Percentiles rank a stretch among this genome's conserved stretches.
phyloP scores from a whole-genome alignment of 2,797 vertebrate genomes.

The Momotus momota region DNA sequence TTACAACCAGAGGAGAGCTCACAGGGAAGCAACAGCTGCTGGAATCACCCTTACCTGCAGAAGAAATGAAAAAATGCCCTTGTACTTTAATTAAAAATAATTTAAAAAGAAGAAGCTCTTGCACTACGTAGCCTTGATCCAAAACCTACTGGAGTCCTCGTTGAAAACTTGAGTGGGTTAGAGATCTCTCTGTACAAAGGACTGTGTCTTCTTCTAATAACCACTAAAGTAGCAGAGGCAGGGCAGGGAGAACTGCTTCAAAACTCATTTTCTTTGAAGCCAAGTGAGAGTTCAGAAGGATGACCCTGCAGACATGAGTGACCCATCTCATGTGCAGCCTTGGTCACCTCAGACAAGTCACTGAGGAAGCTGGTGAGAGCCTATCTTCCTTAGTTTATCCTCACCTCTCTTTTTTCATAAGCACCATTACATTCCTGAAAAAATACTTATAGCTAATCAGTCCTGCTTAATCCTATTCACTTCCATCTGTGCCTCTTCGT shows the following conservation, averaged over 20 bases:
- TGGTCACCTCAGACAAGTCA: background rate
- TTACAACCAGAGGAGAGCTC: background rate
- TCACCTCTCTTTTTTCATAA: background rate
- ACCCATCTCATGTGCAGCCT: background rate
- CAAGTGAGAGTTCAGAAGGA: background rate
- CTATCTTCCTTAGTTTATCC: background rate
- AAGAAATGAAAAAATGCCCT: background rate
- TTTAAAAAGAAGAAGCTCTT: background rate
- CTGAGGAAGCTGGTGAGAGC: background rate
- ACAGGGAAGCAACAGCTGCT: background rate
- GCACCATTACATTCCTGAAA: slow-evolving; percentile 4
- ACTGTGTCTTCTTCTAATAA: background rate
- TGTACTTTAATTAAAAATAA: background rate
- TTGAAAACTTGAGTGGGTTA: background rate
- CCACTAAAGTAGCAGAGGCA: background rate
- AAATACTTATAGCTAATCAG: slow-evolving; percentile 73
- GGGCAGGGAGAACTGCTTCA: background rate
- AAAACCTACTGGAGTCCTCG: background rate
- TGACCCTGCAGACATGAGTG: accelerated
- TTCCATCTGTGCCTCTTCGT: slow-evolving; percentile 56
- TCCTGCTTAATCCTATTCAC: slow-evolving; percentile 66
- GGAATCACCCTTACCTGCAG: background rate
- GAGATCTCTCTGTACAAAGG: background rate
- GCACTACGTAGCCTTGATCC: background rate
- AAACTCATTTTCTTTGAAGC: background rate